A percentile compares a stretch with the other conserved stretches of the same genome.
These are phyloP conservation scores for Aurelia aurita complex sp. Pacific DNA, from an alignment of 30 jellyfish, hydroid and myxozoan species.

Conservation along the genomic window DNA sequence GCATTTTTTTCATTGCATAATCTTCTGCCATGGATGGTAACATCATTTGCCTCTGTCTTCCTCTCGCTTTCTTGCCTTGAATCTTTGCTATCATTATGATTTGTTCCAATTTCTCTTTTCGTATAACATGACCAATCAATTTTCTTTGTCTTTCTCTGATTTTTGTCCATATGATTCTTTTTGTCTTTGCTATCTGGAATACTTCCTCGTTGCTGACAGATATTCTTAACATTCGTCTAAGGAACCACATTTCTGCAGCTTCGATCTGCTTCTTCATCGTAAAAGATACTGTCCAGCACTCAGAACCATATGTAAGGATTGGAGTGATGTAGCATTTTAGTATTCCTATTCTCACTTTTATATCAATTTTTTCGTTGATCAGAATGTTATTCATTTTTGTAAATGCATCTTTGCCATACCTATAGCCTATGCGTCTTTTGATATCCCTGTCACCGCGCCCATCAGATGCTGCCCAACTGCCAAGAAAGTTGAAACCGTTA, in stretches of 20 bases:
- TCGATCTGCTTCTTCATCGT: slow-evolving; percentile 23
- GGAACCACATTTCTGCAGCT: slow-evolving; percentile 18
- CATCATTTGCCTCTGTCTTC: neutral
- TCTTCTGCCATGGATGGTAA: neutral
- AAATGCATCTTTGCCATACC: slow-evolving; percentile 1
- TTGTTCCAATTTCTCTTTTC: neutral
- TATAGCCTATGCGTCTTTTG: slow-evolving; percentile 31
- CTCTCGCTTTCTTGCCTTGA: slow-evolving; percentile 4
- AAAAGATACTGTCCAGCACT: slow-evolving; percentile 21
- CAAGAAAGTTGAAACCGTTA: slow-evolving; percentile 44
- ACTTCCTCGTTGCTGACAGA: neutral
- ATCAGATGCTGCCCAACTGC: slow-evolving; percentile 46
- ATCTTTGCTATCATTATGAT: neutral
- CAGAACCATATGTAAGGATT: slow-evolving; percentile 21
- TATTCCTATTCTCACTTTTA: neutral
- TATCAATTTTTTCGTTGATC: slow-evolving; percentile 13
- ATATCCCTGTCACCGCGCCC: slow-evolving; percentile 46
- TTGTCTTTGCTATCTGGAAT: slow-evolving; percentile 4
- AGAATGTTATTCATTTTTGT: slow-evolving; percentile 21
- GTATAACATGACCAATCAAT: neutral
- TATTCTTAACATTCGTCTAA: neutral
- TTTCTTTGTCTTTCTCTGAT: slow-evolving; percentile 2
- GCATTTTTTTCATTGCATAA: neutral
- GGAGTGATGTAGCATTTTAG: neutral
- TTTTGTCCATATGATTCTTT: neutral